Evolutionary conservation across 1,140 invertebrate genomes (phyloP).

Genomic region (Diachasma alloeum): DNA sequence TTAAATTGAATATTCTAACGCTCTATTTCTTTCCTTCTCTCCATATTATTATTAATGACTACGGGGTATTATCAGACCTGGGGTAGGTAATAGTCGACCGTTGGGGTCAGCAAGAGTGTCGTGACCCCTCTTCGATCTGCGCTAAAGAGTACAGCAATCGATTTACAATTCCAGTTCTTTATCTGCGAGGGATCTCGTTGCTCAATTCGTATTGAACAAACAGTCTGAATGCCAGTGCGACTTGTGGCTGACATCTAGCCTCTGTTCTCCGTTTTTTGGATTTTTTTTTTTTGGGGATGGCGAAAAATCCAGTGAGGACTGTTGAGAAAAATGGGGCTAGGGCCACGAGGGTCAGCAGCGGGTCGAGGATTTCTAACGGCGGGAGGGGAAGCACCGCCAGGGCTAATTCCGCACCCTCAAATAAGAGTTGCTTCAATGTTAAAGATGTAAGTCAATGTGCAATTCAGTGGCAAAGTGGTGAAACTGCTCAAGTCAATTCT

Average conservation of each 20-base stretch:
- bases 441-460: slow-evolving; percentile 5
- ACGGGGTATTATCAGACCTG: not conserved
- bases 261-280: not conserved
- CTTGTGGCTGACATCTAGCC: not conserved
- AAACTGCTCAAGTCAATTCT: too few species aligned
- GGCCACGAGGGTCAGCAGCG: not conserved
- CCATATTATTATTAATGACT: not conserved
- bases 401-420: not conserved
- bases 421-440: not conserved
- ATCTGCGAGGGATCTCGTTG: slow-evolving; percentile 14
- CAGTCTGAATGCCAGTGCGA: slow-evolving; percentile 29
- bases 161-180: not conserved
- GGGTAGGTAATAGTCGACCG: not conserved
- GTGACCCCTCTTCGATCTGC: not conserved
- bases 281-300: not conserved
- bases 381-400: not conserved
- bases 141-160: not conserved
- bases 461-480: too few species aligned
- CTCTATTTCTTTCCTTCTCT: not conserved
- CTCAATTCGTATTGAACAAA: slow-evolving; percentile 50
- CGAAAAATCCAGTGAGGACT: not conserved
- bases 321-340: not conserved
- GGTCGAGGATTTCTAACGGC: not conserved
- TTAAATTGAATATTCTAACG: not conserved
- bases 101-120: not conserved